Evolutionary conservation across 2,797 vertebrate genomes (phyloP).

Genomic region (Microctenopoma lineatum): DNA sequence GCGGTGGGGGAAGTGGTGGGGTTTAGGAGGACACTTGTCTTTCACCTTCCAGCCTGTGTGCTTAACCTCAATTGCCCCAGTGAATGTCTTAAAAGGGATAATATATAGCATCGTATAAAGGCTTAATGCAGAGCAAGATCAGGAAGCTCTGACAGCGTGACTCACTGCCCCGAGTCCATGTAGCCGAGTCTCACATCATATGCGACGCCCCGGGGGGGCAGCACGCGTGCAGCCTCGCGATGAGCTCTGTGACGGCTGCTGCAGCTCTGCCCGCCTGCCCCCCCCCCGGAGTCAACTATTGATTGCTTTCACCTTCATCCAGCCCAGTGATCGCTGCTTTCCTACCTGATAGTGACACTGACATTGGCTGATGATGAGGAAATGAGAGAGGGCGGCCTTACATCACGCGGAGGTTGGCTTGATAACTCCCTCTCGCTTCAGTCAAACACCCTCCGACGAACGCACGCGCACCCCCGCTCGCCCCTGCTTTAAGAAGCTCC

Average conservation of each 20-base stretch:
- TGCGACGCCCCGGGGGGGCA: slow-evolving; percentile 41
- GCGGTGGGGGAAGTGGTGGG: slow-evolving; percentile 25
- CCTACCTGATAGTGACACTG: slow-evolving; percentile 52
- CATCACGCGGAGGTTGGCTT: slow-evolving; percentile 40
- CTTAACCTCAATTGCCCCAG: slow-evolving; percentile 50
- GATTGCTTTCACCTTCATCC: slow-evolving; percentile 64
- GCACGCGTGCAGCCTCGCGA: slow-evolving; percentile 47
- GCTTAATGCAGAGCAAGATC: slow-evolving; percentile 40
- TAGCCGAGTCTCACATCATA: slow-evolving; percentile 44
- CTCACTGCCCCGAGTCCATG: slow-evolving; percentile 26
- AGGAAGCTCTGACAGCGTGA: slow-evolving; percentile 42
- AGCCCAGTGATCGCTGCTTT: slow-evolving; percentile 51
- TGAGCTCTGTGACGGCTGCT: slow-evolving; percentile 53
- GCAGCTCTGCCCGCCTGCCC: slow-evolving; percentile 23
- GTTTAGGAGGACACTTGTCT: slow-evolving; percentile 42
- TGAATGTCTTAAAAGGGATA: slow-evolving; percentile 58
- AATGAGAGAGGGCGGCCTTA: slow-evolving; percentile 32
- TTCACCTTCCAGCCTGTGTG: slow-evolving; percentile 27
- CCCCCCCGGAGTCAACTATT: slow-evolving; percentile 56
- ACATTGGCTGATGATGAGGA: slow-evolving; percentile 58
- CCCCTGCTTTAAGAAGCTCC: background rate
- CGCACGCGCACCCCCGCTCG: background rate
- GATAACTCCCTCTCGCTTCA: slow-evolving; percentile 33
- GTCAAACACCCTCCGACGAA: slow-evolving; percentile 36
- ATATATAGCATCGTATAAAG: slow-evolving; percentile 47